Evolutionary conservation across 2,113 vertebrate genomes (phyloP).

Genomic region (Sterna hirundo): DNA sequence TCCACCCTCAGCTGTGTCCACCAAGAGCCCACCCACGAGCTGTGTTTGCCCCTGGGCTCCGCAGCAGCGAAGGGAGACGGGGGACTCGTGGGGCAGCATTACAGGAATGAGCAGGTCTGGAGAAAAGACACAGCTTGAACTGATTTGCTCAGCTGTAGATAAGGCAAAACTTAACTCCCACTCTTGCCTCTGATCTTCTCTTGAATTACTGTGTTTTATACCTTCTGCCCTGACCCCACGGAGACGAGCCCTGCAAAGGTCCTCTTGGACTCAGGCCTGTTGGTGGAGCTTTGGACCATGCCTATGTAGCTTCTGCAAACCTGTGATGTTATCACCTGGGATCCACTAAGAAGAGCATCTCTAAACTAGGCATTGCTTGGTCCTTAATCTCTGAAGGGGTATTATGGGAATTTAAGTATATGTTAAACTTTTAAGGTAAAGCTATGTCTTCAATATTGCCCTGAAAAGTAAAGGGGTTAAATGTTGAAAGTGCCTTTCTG

Average conservation of each 20-base stretch:
- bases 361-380: neutral
- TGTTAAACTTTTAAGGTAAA: neutral
- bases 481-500: neutral
- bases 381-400: neutral
- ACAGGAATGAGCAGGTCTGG: neutral
- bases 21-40: accelerated
- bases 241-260: neutral
- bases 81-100: neutral
- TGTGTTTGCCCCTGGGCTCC: neutral
- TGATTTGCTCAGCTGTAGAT: neutral
- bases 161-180: neutral
- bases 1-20: neutral
- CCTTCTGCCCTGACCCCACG: neutral
- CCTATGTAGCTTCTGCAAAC: neutral
- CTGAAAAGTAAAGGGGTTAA: neutral
- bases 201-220: neutral
- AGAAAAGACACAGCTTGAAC: neutral
- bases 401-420: neutral
- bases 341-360: neutral
- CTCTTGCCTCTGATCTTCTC: neutral
- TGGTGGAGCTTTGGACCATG: neutral
- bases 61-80: neutral
- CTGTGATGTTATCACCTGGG: neutral
- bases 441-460: neutral
- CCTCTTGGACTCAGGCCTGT: neutral